Percentiles rank a stretch among this genome's conserved stretches.
phyloP scores from a whole-genome alignment of 2,888 invertebrate genomes.

The Lissonota sp. region DNA sequence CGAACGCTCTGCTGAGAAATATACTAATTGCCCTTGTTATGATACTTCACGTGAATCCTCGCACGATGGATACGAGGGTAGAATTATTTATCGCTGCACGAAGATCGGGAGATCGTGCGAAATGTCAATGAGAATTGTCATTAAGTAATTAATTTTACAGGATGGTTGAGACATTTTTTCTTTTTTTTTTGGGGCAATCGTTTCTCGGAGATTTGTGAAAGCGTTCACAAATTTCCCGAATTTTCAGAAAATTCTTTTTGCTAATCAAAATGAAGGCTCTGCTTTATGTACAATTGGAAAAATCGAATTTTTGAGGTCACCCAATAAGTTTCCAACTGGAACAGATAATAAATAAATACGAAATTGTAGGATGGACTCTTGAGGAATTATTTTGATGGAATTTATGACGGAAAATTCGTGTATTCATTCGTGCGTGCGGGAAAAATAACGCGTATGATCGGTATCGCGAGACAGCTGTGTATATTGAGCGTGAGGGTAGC shows the following conservation, averaged over 20 bases:
- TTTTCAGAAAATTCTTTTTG: neutral
- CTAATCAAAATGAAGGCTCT: too few species aligned
- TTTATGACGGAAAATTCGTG: neutral
- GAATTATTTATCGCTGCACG: conserved; percentile 23
- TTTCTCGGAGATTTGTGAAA: neutral
- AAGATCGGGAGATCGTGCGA: conserved; percentile 50
- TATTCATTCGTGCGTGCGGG: neutral
- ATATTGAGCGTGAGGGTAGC: neutral
- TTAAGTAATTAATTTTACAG: neutral
- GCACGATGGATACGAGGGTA: neutral
- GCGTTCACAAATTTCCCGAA: neutral
- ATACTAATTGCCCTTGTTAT: conserved; percentile 55
- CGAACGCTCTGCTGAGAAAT: neutral
- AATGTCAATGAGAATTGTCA: conserved; percentile 55
- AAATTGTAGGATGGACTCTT: too few species aligned
- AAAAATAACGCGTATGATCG: too few species aligned
- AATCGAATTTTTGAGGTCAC: too few species aligned
- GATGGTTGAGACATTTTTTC: too few species aligned
- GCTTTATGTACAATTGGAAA: too few species aligned
- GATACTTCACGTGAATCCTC: conserved; percentile 49
- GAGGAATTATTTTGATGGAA: neutral
- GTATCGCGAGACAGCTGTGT: neutral
- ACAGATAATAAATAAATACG: too few species aligned
- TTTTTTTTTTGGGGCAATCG: neutral
- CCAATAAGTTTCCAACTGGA: too few species aligned